phyloP scores from a whole-genome alignment of 1,140 invertebrate genomes.

The Drosophila pandora region DNA sequence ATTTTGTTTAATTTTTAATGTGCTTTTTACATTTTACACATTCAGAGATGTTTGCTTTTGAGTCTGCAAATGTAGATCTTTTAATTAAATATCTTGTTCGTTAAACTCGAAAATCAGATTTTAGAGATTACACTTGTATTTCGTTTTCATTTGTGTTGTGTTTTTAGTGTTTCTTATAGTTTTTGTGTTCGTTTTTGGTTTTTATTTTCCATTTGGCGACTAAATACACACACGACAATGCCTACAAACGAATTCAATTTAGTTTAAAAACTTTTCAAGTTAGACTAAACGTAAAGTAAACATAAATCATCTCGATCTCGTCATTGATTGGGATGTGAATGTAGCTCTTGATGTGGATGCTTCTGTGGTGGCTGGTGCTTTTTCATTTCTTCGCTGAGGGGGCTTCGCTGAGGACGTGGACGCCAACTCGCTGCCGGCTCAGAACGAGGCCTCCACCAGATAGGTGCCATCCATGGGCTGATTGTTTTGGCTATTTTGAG shows the following conservation, averaged over 20 bases:
- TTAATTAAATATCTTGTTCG: conserved; percentile 51
- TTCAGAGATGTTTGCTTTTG: conserved; percentile 46
- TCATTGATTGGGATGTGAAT: conserved; percentile 14
- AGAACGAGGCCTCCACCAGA: conserved; percentile 92
- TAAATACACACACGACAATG: conserved; percentile 43
- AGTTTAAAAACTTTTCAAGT: conserved; percentile 79
- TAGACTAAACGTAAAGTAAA: conserved; percentile 70
- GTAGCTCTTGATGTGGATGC: conserved; percentile 14
- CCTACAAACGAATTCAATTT: conserved; percentile 71
- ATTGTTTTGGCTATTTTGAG: conserved; percentile 90
- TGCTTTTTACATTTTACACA: conserved; percentile 61
- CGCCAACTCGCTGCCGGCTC: conserved; percentile 42
- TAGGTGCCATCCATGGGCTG: conserved; percentile 92
- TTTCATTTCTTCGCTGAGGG: neutral
- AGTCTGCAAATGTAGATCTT: conserved; percentile 51
- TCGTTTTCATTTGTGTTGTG: conserved; percentile 10
- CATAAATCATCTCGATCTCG: conserved; percentile 65
- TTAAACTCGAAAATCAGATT: conserved; percentile 77
- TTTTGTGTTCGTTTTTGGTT: conserved; percentile 10
- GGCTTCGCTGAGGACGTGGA: neutral
- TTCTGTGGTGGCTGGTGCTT: neutral
- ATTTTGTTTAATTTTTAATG: conserved; percentile 45
- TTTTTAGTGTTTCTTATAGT: conserved; percentile 3
- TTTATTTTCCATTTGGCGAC: conserved; percentile 38
- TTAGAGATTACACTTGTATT: conserved; percentile 65